Percentiles rank a stretch among this genome's conserved stretches.
Conservation (phyloP, 2,888 invertebrate species). For the Clivina fossor region DNA sequence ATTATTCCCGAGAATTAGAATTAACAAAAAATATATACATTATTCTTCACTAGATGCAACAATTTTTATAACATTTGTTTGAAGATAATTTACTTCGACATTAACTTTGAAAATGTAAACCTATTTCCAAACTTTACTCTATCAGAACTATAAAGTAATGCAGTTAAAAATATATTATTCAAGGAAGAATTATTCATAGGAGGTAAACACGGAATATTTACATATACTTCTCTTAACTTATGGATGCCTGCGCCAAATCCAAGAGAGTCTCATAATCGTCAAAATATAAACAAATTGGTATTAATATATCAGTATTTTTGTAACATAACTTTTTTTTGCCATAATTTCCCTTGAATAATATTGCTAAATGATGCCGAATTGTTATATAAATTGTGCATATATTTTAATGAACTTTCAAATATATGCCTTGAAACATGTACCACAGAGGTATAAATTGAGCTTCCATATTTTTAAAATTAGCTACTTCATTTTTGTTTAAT, state of each 20-base stretch:
- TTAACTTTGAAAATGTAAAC: slow-evolving; percentile 33
- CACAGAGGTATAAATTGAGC: not conserved
- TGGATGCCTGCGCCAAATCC: slow-evolving; percentile 40
- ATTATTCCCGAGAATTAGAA: slow-evolving; percentile 35
- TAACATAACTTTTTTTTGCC: too few species aligned
- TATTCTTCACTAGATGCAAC: slow-evolving; percentile 12
- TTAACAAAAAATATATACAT: slow-evolving; percentile 29
- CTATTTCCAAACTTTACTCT: slow-evolving; percentile 37
- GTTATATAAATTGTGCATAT: slow-evolving; percentile 1
- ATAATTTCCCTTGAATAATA: not conserved
- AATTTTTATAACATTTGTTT: slow-evolving; percentile 27
- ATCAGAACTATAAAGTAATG: slow-evolving; percentile 37
- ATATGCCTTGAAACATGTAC: not conserved
- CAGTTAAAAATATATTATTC: too few species aligned
- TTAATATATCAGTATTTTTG: not conserved
- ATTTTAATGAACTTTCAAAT: not conserved
- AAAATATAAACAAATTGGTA: slow-evolving; percentile 38
- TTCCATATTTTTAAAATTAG: not conserved
- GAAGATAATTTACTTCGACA: slow-evolving; percentile 38
- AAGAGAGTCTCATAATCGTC: slow-evolving; percentile 41
- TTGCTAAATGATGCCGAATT: not conserved
- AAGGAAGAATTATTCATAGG: too few species aligned
- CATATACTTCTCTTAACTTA: too few species aligned
- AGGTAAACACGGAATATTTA: too few species aligned
- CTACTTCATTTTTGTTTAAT: not conserved